Evolutionary conservation across 2,113 vertebrate genomes (phyloP), one percentile per base, ranked within the genome.

Genomic region (Amphilophus citrinellus): DNA sequence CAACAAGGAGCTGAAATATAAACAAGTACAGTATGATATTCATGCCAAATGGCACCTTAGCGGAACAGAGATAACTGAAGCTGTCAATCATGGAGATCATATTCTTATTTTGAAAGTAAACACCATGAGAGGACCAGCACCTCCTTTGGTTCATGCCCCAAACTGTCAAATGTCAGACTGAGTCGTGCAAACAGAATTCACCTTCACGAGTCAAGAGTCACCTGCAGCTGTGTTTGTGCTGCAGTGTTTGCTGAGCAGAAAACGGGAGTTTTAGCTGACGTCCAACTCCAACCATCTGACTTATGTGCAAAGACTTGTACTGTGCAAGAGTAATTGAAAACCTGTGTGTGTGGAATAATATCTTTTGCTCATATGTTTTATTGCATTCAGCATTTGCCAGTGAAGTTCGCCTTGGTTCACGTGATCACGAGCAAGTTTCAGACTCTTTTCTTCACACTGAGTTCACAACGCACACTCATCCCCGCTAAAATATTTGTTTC

Each of bases 51-150:
- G 32, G 27, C 27, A 73, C 14, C 32, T 56, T 2, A 73, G 68
- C 20, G 27, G 18, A 73, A 73, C 20, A 73, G 6, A 35, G 32
- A 73, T 73, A 73, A 56, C 47, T n/a, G 68, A 73, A 73, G 27
- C 18, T 73, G 68, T 56, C 68, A 56, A 8, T 73, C 27, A 56
- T 35, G 27, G 47, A n/a, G 27, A 32, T 0, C 0, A 0, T 20
- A 47, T n/a, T 73, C 68, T 73, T 35, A 20, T 73, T 73, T 73
- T 73, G 68, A 73, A 73, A 73, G 68, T 73, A 73, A 73, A 73
- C 47, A 73, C 32, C 17, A 53, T 8, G 32, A n/a, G 27, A 53
- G 47, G 10, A 24, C 17, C 17, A n/a, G 30, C 27, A 53, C 24
- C 44, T 53, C 24, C 66, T 53, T 32, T 73, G 68, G 68, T 35